Evolutionary conservation across 2,888 invertebrate species (phyloP), one percentile per base, ranked within the genome.

Genomic region (Ornithoptera alexandrae): DNA sequence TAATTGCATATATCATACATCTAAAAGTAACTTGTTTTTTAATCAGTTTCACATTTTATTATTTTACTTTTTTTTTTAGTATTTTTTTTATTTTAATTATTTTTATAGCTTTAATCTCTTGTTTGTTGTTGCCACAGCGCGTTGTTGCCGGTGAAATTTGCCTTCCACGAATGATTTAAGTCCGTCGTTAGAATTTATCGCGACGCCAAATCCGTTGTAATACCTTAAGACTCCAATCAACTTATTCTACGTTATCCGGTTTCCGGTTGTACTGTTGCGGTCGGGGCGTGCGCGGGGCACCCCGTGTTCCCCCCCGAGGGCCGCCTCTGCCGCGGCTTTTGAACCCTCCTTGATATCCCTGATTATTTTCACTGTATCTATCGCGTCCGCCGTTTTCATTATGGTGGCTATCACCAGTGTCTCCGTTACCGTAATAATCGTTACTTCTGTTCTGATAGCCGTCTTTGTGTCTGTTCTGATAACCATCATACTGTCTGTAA

Each of bases 81-180:
- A 84, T 86, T 88, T 87, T 81, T 79, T 75, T 76, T 74, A 30
- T 76, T 76, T 77, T 79, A 89, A 88, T 88, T 84, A 88, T 74
- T 89, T 90, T 89, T 91, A 87, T 92, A 89, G 89, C 92, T 89
- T 68, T 93, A 93, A 93, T 93, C 93, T 93, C 93, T 76, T 94
- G 90, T 93, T 91, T 90, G 91, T 93, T 89, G 84, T 85, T 84
- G 84, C 89, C 89, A 88, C 89, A 87, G 86, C 88, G 84, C 91
- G 94, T 94, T 94, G 94, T 94, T 94, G 94, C 94, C 94, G 93
- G 94, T 94, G 94, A 94, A 94, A 94, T 94, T 93, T 94, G 94
- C 94, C 94, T 94, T 94, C 92, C 94, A 94, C 94, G 91, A 93
- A 90, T 88, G 87, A 90, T 89, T 90, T 88, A 46, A 85, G 91